phyloP scores from a whole-genome alignment of 1,140 invertebrate species.

The Oedothorax gibbosus region DNA sequence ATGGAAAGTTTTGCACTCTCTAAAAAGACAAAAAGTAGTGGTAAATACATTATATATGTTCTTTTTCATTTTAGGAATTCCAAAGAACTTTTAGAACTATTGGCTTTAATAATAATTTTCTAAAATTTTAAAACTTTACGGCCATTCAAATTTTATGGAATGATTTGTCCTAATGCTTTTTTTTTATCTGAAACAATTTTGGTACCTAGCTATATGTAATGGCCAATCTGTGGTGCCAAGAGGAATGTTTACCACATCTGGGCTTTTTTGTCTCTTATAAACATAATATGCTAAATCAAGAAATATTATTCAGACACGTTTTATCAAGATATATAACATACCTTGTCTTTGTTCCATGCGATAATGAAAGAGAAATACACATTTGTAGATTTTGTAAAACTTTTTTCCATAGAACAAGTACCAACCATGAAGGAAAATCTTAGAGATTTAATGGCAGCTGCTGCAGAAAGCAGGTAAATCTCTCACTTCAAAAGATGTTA shows the following conservation, averaged over 20 bases:
- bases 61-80: neutral
- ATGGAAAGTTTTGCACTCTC: slow-evolving; percentile 14
- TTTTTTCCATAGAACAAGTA: too few relatives aligned
- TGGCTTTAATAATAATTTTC: neutral
- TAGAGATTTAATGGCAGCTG: slow-evolving; percentile 33
- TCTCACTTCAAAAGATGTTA: neutral
- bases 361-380: too few relatives aligned
- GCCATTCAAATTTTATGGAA: neutral
- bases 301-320: too few relatives aligned
- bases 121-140: neutral
- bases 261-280: too few relatives aligned
- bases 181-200: too few relatives aligned
- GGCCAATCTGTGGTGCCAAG: too few relatives aligned
- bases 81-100: neutral
- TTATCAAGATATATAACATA: too few relatives aligned
- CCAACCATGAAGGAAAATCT: slow-evolving; percentile 27
- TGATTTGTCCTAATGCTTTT: neutral
- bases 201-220: too few relatives aligned
- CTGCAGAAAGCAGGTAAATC: slow-evolving; percentile 36
- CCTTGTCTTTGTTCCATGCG: too few relatives aligned
- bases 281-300: too few relatives aligned
- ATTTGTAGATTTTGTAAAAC: too few relatives aligned
- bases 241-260: too few relatives aligned
- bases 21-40: slow-evolving; percentile 5
- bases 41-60: neutral